Base-by-base conservation (phyloP, 2,113 vertebrate species). In the Aptenodytes patagonicus region DNA sequence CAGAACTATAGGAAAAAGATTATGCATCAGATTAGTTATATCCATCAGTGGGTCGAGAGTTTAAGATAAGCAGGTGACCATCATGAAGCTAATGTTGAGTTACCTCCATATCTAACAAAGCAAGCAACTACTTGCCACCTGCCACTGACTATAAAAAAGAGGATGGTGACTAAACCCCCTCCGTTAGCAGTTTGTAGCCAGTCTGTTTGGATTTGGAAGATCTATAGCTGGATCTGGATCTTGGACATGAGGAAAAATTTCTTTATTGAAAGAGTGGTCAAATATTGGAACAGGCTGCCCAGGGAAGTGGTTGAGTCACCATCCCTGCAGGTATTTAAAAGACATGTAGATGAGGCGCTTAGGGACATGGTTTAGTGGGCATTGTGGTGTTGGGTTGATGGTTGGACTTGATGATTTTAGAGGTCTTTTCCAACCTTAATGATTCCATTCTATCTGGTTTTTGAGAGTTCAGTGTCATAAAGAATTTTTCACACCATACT, bases 81-180 rank as follows among this genome's bases (percentile, higher is more conserved):
- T 52, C 36, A 44, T 24, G 12, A 83, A 79, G 7, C 15, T 86
- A 86, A 79, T 40, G 47, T 10, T 79, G 38, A 78, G 21, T 88
- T 90, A 17, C 32, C 25, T 70, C 52, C 15, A 12, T 29, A 85
- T 57, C 17, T 70, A 61, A 78, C 40, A 70, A 61, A 79, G 26
- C 15, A 89, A 71, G 24, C 5, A 65, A 69, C 4, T 6, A 32
- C n/a, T 65, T 87, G 13, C 25, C 32, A 42, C 16, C 42, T 75
- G 40, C 11, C 24, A 47, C 2, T 83, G 31, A 83, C 44, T 21
- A 34, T 1, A 71, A 40, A 70, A 79, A 88, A 42, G 7, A 62
- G 6, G 16, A 49, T 28, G 26, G 11, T 0, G 1, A 72, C 13
- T 21, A 70, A 51, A 44, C 5, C 3, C 3, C 10, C 19, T 78